phyloP scores from a whole-genome alignment of 2,113 vertebrate genomes.

The Hippocampus comes region DNA sequence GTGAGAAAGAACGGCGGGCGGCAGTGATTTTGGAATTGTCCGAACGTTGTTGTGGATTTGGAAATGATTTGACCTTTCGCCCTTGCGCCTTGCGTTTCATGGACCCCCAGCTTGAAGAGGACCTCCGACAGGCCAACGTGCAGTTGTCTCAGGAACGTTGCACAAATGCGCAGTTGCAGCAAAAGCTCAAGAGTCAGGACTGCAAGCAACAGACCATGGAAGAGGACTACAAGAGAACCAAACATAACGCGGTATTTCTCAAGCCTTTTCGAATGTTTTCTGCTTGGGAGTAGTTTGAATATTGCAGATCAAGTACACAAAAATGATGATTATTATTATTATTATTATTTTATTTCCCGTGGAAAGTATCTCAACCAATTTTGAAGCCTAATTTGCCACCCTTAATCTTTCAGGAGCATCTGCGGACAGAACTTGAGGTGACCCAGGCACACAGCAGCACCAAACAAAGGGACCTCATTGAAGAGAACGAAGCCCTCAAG shows the following conservation, averaged over 20 bases:
- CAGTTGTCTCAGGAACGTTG: constrained; percentile 81
- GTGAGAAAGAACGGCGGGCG: constrained; percentile 82
- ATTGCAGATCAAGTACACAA: background rate
- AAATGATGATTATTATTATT: too few species aligned
- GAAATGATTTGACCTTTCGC: background rate
- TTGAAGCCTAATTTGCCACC: constrained; percentile 1
- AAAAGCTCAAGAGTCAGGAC: constrained; percentile 79
- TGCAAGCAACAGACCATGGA: constrained; percentile 84
- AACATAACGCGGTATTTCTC: constrained; percentile 75
- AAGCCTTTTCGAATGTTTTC: background rate
- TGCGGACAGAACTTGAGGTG: constrained; percentile 77
- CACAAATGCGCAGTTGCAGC: constrained; percentile 80
- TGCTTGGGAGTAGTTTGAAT: background rate
- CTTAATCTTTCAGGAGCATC: constrained; percentile 80
- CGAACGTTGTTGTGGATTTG: background rate
- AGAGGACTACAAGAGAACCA: constrained; percentile 72
- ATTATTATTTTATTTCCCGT: too few species aligned
- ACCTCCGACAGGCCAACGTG: constrained; percentile 78
- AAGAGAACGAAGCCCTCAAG: constrained; percentile 80
- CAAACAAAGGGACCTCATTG: constrained; percentile 76
- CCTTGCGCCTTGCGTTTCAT: background rate
- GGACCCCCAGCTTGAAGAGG: constrained; percentile 79
- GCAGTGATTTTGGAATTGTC: constrained; percentile 62
- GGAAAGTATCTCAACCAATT: background rate
- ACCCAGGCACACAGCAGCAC: constrained; percentile 68